Evolutionary conservation across 2,797 vertebrate species (phyloP).

Genomic region (Phoeniculus purpureus): DNA sequence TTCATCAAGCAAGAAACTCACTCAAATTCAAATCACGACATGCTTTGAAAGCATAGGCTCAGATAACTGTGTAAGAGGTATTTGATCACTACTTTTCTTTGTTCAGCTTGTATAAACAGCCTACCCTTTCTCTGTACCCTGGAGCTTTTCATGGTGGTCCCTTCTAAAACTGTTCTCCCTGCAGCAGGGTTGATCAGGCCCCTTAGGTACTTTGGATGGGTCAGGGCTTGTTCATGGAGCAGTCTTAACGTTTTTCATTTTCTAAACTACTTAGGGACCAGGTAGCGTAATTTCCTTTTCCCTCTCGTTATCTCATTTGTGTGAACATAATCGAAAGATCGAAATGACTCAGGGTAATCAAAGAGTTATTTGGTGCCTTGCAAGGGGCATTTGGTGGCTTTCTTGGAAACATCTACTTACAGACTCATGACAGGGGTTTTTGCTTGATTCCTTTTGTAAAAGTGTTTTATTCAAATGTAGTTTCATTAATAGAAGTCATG

Average conservation of each 20-base stretch:
- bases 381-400: neutral
- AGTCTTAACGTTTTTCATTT: neutral
- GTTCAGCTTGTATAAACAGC: neutral
- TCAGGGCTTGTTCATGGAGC: neutral
- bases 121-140: neutral
- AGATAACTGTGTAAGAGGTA: neutral
- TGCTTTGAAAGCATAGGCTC: neutral
- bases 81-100: neutral
- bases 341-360: neutral
- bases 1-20: no score
- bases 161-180: neutral
- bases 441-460: neutral
- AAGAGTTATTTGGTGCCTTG: neutral
- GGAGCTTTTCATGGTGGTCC: accelerated
- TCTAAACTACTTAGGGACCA: neutral
- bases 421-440: neutral
- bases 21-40: no score
- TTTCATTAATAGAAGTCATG: neutral
- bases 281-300: neutral
- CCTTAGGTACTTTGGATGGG: neutral
- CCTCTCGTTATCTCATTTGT: neutral
- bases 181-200: neutral
- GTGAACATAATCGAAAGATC: neutral
- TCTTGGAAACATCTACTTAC: neutral
- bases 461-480: neutral